Percentiles rank a stretch among this genome's conserved stretches.
phyloP scores from a whole-genome alignment of 2,797 vertebrate species.

The Coracias cyanogaster region DNA sequence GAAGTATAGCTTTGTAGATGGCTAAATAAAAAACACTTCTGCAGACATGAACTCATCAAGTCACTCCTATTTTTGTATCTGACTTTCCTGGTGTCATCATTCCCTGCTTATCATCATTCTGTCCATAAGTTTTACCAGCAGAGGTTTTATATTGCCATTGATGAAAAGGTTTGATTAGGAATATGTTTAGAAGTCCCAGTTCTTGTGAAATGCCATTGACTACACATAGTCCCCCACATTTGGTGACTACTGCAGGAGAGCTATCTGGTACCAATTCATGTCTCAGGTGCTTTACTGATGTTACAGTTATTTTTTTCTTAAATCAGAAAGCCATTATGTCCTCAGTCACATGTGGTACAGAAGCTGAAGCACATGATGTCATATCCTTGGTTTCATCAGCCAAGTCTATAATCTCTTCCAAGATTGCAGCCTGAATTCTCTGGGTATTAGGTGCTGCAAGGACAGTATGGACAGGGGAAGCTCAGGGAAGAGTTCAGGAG shows the following conservation, averaged over 20 bases:
- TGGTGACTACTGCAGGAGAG: not conserved
- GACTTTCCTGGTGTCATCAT: not conserved
- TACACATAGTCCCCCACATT: accelerated
- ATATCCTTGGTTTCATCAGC: not conserved
- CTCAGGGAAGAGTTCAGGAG: not conserved
- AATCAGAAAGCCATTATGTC: not conserved
- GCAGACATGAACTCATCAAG: not conserved
- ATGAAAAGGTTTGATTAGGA: not conserved
- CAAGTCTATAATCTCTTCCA: not conserved
- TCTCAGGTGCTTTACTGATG: not conserved
- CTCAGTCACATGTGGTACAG: not conserved
- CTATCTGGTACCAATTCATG: not conserved
- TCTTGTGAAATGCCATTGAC: not conserved
- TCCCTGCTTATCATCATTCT: not conserved
- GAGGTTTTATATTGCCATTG: not conserved
- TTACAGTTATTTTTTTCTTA: not conserved
- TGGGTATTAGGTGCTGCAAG: not conserved
- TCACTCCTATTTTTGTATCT: not conserved
- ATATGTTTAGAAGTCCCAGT: not conserved
- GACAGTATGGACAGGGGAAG: accelerated
- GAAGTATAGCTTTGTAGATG: not conserved
- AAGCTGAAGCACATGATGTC: not conserved
- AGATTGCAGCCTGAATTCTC: not conserved
- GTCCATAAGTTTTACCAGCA: not conserved
- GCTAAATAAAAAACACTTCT: not conserved